Base-by-base conservation (phyloP, 1,140 invertebrate species). In the Trissolcus basalis region DNA sequence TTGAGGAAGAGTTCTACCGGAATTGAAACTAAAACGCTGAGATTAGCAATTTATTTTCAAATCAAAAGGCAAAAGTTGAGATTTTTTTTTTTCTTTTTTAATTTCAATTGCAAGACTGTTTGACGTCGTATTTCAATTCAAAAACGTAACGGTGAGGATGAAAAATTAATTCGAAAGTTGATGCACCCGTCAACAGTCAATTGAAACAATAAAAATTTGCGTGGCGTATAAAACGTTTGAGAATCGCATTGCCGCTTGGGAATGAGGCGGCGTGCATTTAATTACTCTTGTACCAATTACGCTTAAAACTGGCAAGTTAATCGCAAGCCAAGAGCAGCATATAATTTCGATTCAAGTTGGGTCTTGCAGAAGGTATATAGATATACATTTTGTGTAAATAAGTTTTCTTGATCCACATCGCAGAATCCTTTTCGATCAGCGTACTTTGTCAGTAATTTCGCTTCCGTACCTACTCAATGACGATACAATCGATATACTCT, bases 401-500 rank as follows among this genome's bases (percentile, higher is more conserved):
- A 78, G 55, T 78, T 74, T 9, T 61, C 48, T 47, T 59, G 60
- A 65, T 63, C 60, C 70, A 49, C 61, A 71, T 71, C 65, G 56
- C 49, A 50, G 60, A 70, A 73, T 73, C 60, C 60, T 63, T 69
- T 69, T 73, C 69, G 75, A 78, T 78, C 76, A 67, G 65, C 55
- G 65, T 44, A 74, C 67, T 70, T 71, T 70, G 76, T 60, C 65
- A 73, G 70, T 78, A 78, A 78, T 74, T 78, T 78, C 43, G 61
- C 70, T 78, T 72, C 70, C 61, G 65, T 67, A 67, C 55, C 64
- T 73, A 73, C 48, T 73, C 61, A 67, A 48, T 60, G 56, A 68
- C 67, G 76, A 78, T 78, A 74, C 76, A 78, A 78, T 74, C 76
- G 76, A 78, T 78, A 74, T 71, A 68, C 76, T 61, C 64, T 73